phyloP scores from a whole-genome alignment of 2,113 vertebrate genomes.

The Balaeniceps rex region DNA sequence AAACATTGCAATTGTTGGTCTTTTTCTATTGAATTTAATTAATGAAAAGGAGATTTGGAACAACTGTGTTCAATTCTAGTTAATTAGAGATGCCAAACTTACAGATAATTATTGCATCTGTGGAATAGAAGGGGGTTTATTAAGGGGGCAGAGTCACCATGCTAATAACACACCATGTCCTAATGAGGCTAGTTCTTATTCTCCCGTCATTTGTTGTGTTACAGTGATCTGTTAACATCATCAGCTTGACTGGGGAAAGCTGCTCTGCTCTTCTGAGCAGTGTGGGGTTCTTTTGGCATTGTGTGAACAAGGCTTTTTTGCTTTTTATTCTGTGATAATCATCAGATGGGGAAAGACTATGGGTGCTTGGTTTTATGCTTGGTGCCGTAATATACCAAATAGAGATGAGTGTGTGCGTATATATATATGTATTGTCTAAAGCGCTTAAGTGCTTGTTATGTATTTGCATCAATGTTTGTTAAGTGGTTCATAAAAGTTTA shows the following conservation, averaged over 20 bases:
- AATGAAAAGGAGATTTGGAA: not conserved
- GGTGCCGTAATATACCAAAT: not conserved
- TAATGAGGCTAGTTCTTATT: not conserved
- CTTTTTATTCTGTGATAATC: not conserved
- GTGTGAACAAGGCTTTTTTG: not conserved
- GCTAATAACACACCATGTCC: not conserved
- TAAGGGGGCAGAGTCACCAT: not conserved
- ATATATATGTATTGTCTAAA: not conserved
- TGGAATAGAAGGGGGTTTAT: not conserved
- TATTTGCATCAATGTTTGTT: not conserved
- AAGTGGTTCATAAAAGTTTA: not conserved
- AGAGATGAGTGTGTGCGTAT: no score
- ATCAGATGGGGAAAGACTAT: not conserved
- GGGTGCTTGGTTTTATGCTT: rapidly evolving
- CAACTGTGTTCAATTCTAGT: not conserved
- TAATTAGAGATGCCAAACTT: constrained; percentile 29
- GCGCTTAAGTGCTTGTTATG: not conserved
- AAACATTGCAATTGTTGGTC: not conserved
- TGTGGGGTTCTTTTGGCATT: rapidly evolving
- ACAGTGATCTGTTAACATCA: not conserved
- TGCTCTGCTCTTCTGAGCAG: not conserved
- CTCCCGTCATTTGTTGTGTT: not conserved
- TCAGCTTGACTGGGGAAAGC: not conserved
- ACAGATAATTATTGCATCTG: constrained; percentile 11
- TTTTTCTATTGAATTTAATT: not conserved